phyloP scores from a whole-genome alignment of 2,888 invertebrate species.

The Entomobrya multifasciata region DNA sequence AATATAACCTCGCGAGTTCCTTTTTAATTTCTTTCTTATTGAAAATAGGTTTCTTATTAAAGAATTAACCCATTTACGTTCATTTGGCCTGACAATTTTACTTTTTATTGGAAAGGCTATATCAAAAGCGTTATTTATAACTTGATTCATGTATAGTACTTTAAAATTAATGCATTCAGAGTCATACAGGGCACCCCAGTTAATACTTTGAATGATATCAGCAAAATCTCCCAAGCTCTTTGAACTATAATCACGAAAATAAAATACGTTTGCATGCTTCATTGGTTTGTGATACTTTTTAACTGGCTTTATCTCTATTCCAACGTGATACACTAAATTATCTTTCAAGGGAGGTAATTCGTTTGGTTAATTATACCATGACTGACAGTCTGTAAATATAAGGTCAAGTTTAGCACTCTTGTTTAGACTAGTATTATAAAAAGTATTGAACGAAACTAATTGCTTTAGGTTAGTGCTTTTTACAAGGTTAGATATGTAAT shows the following conservation, averaged over 20 bases:
- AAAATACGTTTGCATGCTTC: no score
- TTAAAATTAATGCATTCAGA: neutral
- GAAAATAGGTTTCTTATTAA: neutral
- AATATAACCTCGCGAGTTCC: neutral
- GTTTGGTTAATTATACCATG: neutral
- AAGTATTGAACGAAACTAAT: neutral
- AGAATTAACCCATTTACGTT: neutral
- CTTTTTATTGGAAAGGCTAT: neutral
- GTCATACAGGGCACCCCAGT: neutral
- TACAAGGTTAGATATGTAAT: neutral
- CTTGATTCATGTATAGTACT: neutral
- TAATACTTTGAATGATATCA: neutral
- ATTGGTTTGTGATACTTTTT: no score
- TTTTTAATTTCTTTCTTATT: conserved; percentile 1
- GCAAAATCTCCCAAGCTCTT: neutral
- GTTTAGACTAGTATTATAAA: neutral
- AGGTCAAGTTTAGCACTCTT: conserved; percentile 2
- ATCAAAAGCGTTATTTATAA: neutral
- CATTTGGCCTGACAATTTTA: neutral
- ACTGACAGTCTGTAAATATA: neutral
- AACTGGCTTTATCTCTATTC: neutral
- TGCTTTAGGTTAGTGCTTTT: neutral
- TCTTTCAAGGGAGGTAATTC: neutral
- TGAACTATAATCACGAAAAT: neutral
- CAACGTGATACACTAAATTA: neutral